Base-by-base conservation (phyloP, 2,797 vertebrate genomes). In the Peromyscus nudipes region DNA sequence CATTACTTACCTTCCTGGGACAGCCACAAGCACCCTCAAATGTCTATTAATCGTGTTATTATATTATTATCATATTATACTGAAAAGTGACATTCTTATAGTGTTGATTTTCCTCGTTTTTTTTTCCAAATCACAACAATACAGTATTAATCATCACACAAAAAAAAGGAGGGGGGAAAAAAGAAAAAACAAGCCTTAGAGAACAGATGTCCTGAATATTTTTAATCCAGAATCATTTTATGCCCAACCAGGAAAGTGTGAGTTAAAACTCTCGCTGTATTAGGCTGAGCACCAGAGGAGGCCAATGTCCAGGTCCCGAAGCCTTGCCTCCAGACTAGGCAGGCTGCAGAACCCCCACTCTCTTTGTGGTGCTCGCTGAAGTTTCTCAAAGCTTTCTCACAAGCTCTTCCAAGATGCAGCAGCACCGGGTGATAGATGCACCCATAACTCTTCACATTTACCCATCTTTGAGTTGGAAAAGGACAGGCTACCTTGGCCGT, bases 111-210 rank as follows among this genome's bases (percentile, higher is more conserved):
- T 80, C 19, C 31, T 79, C 23, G 23, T 89, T 80, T 94, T 94
- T 94, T 96, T 90, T 92, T 31, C 92, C 80, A 82, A 76, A 91
- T 97, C 49, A 94, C 55, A 67, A 27, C 52, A 46, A 64, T 11
- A 12, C 3, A 79, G 34, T 57, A 82, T 85, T 40, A 64, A 60
- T 64, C 65, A 65, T 37, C 46, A 43, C 12, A 52, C 2, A 79
- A 37, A 29, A 12, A 62, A 34, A 62, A 34, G 57, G 27, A 52
- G 2, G 55, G 16, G 16, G 55, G 4, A 5, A 5, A 17, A 14
- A 16, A 55, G 34, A 14, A 31, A 86, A 94, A 16, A n/a, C 19
- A 80, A 55, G 34, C 23, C 40, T 89, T 91, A 89, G 75, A 71
- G 91, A 57, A 73, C 31, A n/a, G 86, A 79, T 17, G 14, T 29